Evolutionary conservation across 2,888 invertebrate species (phyloP).

Genomic region (Agriopis marginaria): DNA sequence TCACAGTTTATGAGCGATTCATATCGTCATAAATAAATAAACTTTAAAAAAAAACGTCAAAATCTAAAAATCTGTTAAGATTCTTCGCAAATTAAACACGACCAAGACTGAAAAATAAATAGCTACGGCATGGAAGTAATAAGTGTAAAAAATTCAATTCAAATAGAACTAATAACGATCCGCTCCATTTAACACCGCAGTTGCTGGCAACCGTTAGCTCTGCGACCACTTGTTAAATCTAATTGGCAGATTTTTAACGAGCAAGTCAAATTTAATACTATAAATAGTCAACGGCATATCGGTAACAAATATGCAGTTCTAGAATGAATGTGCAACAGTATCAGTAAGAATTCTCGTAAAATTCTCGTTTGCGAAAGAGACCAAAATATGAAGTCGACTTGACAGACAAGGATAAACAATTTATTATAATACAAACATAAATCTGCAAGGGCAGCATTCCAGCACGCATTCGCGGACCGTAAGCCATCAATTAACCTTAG

Average conservation of each 20-base stretch:
- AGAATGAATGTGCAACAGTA: conserved; percentile 7
- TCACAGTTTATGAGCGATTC: too few species aligned
- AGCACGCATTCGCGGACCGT: conserved; percentile 72
- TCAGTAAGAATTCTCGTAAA: background rate
- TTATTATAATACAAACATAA: conserved; percentile 66
- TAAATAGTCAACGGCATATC: conserved; percentile 23
- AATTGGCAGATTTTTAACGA: conserved; percentile 45
- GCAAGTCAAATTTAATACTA: conserved; percentile 38
- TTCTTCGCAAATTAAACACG: conserved; percentile 4
- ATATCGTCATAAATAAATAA: too few species aligned
- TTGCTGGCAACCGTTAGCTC: conserved; percentile 48
- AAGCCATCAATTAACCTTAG: conserved; percentile 74
- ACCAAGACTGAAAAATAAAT: conserved; percentile 1
- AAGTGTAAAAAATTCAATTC: conserved; percentile 28
- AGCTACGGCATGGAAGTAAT: conserved; percentile 17
- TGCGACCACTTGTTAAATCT: conserved; percentile 46
- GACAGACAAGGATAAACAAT: conserved; percentile 60
- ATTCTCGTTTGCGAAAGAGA: conserved; percentile 12
- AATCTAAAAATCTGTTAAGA: background rate
- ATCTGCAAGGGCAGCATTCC: conserved; percentile 78
- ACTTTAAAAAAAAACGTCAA: background rate
- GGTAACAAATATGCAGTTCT: conserved; percentile 12
- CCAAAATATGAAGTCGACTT: conserved; percentile 30
- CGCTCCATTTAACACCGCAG: conserved; percentile 47
- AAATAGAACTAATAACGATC: conserved; percentile 41